phyloP scores from a whole-genome alignment of 2,113 vertebrate species.

The Bubo blakistoni region DNA sequence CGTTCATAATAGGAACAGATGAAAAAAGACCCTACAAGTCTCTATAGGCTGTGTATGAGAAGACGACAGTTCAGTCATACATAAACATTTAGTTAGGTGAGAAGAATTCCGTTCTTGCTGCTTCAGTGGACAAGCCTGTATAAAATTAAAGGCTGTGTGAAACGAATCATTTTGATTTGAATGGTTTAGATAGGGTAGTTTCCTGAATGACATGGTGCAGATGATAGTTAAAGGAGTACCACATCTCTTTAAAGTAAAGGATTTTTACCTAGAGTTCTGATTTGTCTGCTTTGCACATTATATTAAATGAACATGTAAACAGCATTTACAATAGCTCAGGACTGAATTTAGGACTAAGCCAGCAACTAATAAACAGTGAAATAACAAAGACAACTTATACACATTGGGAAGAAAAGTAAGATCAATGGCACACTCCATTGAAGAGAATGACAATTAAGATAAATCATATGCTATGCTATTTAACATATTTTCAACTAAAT shows the following conservation, averaged over 20 bases:
- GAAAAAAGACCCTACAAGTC: neutral
- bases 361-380: neutral
- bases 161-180: neutral
- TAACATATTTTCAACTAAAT: slow-evolving; percentile 22
- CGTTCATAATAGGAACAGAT: neutral
- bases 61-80: neutral
- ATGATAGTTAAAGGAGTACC: neutral
- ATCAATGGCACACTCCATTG: neutral
- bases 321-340: neutral
- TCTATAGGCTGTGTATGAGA: neutral
- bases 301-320: neutral
- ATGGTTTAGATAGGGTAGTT: neutral
- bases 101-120: neutral
- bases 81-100: neutral
- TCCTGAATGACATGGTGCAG: neutral
- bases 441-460: slow-evolving; percentile 40
- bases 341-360: neutral
- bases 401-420: neutral
- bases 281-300: neutral
- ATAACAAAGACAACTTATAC: neutral
- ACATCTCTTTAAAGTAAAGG: neutral
- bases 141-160: neutral
- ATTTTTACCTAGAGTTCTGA: neutral
- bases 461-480: neutral
- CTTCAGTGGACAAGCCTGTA: neutral